A percentile compares a stretch with the other conserved stretches of the same genome.
Conservation (phyloP, 64 coral and sea anemone species). For the Stichodactyla helianthus region DNA sequence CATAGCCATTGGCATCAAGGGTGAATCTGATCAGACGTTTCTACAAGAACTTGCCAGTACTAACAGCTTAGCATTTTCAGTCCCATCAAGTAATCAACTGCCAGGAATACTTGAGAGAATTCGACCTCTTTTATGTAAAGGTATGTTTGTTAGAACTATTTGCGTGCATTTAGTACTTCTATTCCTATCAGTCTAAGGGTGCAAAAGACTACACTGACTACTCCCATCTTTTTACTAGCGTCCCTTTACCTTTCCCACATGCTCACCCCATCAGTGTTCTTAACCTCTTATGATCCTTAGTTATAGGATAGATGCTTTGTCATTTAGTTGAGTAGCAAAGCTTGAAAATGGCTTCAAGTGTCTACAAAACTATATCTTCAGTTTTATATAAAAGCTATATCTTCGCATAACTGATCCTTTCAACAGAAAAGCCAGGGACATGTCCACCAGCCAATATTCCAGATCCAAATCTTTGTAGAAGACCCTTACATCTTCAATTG, state of each 20-base stretch:
- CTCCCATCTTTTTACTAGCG: no score
- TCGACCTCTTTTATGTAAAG: constrained; percentile 36
- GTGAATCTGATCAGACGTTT: constrained; percentile 15
- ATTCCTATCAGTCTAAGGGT: no score
- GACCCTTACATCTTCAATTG: neutral
- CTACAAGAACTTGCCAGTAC: constrained; percentile 41
- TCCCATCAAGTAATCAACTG: constrained; percentile 8
- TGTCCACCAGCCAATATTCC: constrained; percentile 1
- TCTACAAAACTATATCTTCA: no score
- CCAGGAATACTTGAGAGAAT: constrained; percentile 5
- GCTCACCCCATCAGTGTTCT: no score
- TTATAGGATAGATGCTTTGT: no score
- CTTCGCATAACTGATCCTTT: neutral
- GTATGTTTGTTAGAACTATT: constrained; percentile 23
- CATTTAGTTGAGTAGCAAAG: no score
- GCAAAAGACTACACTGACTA: no score
- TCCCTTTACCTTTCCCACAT: no score
- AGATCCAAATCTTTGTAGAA: neutral
- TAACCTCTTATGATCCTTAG: no score
- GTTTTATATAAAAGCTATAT: no score
- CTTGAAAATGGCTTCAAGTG: no score
- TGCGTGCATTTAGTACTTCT: no score
- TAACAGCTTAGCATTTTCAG: constrained; percentile 27
- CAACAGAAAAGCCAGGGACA: neutral
- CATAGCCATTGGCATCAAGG: constrained; percentile 59